phyloP scores from a whole-genome alignment of 2,113 vertebrate genomes.

The Calonectris borealis region DNA sequence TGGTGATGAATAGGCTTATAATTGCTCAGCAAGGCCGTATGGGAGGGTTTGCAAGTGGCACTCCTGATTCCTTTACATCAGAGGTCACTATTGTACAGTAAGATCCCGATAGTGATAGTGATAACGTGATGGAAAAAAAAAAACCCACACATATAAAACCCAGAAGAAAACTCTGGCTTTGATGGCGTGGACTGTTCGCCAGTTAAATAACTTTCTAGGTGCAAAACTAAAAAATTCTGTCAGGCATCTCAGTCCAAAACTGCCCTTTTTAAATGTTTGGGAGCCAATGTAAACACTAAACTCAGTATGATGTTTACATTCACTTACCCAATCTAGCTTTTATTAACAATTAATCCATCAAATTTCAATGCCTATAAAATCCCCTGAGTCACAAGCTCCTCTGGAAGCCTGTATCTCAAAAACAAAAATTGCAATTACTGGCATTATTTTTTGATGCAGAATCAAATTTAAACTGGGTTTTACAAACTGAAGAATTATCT shows the following conservation, averaged over 20 bases:
- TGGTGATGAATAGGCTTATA: constrained; percentile 57
- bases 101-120: constrained; percentile 54
- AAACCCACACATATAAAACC: background rate
- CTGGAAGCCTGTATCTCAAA: constrained; percentile 48
- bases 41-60: constrained; percentile 56
- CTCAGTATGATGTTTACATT: constrained; percentile 72
- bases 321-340: constrained; percentile 75
- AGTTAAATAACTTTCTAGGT: constrained; percentile 45
- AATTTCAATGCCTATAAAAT: constrained; percentile 72
- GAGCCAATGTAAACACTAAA: constrained; percentile 63
- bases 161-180: constrained; percentile 7
- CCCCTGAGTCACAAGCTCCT: constrained; percentile 58
- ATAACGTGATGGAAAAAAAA: constrained; percentile 11
- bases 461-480: constrained; percentile 38
- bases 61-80: constrained; percentile 61
- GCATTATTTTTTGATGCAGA: constrained; percentile 61
- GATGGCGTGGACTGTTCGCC: constrained; percentile 1
- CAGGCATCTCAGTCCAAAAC: constrained; percentile 62
- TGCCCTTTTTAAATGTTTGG: constrained; percentile 72
- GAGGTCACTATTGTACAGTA: constrained; percentile 60
- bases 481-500: constrained; percentile 33
- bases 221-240: constrained; percentile 52
- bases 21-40: constrained; percentile 31
- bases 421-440: constrained; percentile 68
- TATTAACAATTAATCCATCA: constrained; percentile 78